Conservation (phyloP, 2,888 invertebrate species). For the Elysia crispata region DNA sequence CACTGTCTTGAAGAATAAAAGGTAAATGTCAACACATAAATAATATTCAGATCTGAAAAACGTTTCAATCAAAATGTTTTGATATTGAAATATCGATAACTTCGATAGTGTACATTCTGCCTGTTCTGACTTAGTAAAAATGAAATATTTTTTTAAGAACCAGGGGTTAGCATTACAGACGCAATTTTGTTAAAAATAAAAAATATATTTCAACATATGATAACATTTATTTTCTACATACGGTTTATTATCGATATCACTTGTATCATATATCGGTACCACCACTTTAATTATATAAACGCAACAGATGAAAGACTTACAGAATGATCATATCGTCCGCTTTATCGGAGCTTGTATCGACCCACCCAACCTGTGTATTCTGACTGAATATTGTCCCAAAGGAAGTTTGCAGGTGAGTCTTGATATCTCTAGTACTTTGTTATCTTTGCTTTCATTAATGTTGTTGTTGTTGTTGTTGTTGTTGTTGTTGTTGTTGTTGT, state of each 20-base stretch:
- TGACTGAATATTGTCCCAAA: conserved; percentile 97
- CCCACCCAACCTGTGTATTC: conserved; percentile 86
- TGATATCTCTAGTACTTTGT: not conserved
- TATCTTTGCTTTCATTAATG: not conserved
- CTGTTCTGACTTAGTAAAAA: too few species aligned
- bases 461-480: not conserved
- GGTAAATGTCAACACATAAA: too few species aligned
- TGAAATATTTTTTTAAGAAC: too few species aligned
- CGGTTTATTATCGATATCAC: not conserved
- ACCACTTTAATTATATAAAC: not conserved
- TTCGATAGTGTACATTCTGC: too few species aligned
- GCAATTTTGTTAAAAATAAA: not conserved
- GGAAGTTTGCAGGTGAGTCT: conserved; percentile 84
- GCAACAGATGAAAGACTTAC: conserved; percentile 34
- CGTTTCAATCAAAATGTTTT: too few species aligned
- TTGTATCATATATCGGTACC: not conserved
- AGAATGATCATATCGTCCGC: conserved; percentile 82
- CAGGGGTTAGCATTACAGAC: too few species aligned
- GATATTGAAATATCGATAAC: too few species aligned
- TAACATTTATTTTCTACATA: not conserved
- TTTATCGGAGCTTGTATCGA: conserved; percentile 97
- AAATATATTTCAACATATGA: not conserved
- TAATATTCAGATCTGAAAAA: too few species aligned
- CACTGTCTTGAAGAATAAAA: too few species aligned
- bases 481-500: not conserved